phyloP scores from a whole-genome alignment of 2,888 invertebrate species.

The Brachypalpus laphriformis region DNA sequence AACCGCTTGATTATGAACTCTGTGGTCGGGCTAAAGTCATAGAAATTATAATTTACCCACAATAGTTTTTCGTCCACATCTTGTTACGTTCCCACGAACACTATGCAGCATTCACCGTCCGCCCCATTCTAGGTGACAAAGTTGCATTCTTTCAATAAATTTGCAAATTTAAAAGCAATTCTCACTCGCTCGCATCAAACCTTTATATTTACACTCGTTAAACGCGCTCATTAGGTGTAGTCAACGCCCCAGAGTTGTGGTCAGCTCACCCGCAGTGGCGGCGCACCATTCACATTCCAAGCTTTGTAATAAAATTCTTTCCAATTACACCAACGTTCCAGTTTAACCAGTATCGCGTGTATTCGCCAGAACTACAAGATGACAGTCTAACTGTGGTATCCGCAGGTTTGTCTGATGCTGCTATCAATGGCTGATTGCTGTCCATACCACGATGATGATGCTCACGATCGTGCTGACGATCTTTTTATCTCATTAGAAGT shows the following conservation, averaged over 20 bases:
- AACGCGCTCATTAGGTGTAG: constrained; percentile 42
- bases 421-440: not conserved
- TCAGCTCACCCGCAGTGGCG: not conserved
- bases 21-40: no score
- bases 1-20: no score
- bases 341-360: constrained; percentile 36
- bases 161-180: constrained; percentile 30
- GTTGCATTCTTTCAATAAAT: constrained; percentile 24
- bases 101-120: not conserved
- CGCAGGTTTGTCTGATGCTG: not conserved
- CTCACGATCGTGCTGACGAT: constrained; percentile 49
- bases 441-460: constrained; percentile 2
- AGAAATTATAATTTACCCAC: no score
- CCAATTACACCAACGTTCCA: constrained; percentile 42
- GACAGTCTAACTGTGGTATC: not conserved
- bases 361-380: not conserved
- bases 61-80: no score
- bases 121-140: not conserved
- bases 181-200: not conserved
- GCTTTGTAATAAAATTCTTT: constrained; percentile 38
- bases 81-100: not conserved
- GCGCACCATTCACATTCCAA: constrained; percentile 30
- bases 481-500: constrained; percentile 68
- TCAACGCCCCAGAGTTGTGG: constrained; percentile 16
- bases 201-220: constrained; percentile 20